Conservation (phyloP, 2,888 invertebrate genomes). For the Euproctis similis region DNA sequence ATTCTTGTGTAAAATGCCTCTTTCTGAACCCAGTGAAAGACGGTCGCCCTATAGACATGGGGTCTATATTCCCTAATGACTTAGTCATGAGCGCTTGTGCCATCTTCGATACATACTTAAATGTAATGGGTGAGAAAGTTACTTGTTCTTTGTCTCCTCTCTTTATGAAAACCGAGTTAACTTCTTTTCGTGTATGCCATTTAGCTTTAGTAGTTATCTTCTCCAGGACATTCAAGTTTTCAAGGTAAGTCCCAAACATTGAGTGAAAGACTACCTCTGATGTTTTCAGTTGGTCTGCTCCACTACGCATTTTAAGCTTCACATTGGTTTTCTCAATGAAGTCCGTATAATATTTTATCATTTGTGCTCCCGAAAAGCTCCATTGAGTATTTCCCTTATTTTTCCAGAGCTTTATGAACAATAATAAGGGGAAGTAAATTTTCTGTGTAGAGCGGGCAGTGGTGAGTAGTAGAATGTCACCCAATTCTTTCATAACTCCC, state of each 20-base stretch:
- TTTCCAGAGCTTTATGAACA: not conserved
- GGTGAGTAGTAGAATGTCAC: slow-evolving; percentile 18
- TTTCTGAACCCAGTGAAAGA: no score
- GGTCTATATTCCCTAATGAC: no score
- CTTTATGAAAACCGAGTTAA: not conserved
- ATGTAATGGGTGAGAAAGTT: no score
- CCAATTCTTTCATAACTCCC: no score
- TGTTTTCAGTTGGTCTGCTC: not conserved
- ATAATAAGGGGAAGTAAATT: slow-evolving; percentile 9
- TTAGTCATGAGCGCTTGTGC: no score
- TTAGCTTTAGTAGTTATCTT: not conserved
- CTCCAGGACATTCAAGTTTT: not conserved
- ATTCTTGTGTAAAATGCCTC: no score
- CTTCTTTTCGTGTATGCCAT: not conserved
- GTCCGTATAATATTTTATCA: not conserved
- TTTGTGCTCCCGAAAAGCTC: slow-evolving; percentile 1
- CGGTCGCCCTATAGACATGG: no score
- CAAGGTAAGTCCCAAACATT: not conserved
- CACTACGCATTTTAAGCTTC: not conserved
- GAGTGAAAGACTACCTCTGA: not conserved
- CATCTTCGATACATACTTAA: no score
- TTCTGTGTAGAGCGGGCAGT: slow-evolving; percentile 21
- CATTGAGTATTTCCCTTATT: not conserved
- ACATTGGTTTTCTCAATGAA: not conserved
- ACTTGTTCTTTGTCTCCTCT: no score